A percentile compares a stretch with the other conserved stretches of the same genome.
phyloP scores from a whole-genome alignment of 2,113 vertebrate genomes.

The Ginglymostoma cirratum region DNA sequence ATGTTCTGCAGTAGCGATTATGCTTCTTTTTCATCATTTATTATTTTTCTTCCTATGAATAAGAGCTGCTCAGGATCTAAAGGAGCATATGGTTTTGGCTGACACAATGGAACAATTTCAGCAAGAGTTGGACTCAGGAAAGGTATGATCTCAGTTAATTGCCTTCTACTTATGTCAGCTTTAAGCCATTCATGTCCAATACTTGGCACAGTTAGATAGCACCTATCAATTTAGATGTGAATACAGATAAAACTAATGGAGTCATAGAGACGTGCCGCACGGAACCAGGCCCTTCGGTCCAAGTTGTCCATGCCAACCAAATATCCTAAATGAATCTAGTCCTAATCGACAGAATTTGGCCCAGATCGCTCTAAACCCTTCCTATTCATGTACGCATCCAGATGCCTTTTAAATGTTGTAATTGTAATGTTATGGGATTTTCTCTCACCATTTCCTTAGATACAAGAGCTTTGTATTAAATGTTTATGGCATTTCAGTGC shows the following conservation, averaged over 20 bases:
- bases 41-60: conserved; percentile 33
- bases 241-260: not conserved
- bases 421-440: not conserved
- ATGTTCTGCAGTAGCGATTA: not conserved
- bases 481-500: not conserved
- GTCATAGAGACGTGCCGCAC: too few relatives aligned
- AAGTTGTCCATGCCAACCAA: too few relatives aligned
- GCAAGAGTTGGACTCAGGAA: conserved; percentile 80
- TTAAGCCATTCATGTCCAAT: not conserved
- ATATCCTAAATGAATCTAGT: too few relatives aligned
- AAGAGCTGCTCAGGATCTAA: conserved; percentile 81
- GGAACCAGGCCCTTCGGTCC: too few relatives aligned
- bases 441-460: not conserved
- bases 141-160: conserved; percentile 57
- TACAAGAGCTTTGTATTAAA: not conserved
- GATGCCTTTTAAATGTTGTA: too few relatives aligned
- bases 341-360: too few relatives aligned
- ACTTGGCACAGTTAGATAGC: not conserved
- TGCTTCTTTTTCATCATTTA: not conserved
- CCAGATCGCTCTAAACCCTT: too few relatives aligned
- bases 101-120: conserved; percentile 88
- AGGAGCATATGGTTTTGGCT: conserved; percentile 75
- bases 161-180: not conserved
- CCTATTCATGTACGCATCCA: too few relatives aligned
- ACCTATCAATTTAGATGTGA: not conserved